Evolutionary conservation across 2,797 vertebrate genomes (phyloP).

Genomic region (Tapera naevia): DNA sequence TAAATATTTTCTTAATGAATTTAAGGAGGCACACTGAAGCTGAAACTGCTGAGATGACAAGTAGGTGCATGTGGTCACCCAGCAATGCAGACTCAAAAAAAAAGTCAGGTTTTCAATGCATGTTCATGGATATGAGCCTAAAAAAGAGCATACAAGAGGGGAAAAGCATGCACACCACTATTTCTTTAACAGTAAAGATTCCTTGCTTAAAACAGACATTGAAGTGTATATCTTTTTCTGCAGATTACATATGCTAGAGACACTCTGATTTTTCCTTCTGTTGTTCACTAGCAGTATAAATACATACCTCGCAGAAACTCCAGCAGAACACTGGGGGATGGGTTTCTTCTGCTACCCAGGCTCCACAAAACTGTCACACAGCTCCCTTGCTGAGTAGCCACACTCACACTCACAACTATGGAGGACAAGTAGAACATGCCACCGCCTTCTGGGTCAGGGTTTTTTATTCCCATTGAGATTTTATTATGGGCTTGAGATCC

Average conservation of each 20-base stretch:
- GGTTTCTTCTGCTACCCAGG: neutral
- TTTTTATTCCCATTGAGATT: slow-evolving; percentile 42
- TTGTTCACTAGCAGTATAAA: slow-evolving; percentile 35
- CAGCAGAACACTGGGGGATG: neutral
- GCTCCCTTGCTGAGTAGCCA: neutral
- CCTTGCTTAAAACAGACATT: neutral
- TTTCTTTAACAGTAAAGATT: neutral
- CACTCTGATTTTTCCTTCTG: slow-evolving; percentile 29
- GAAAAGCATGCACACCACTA: neutral
- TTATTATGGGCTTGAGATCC: slow-evolving; percentile 43
- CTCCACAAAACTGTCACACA: slow-evolving; percentile 2
- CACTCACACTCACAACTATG: neutral
- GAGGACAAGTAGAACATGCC: slow-evolving; percentile 24
- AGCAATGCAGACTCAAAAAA: neutral
- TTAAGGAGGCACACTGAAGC: neutral
- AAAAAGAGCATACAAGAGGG: neutral
- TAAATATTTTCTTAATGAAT: slow-evolving; percentile 56
- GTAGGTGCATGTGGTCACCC: slow-evolving; percentile 8
- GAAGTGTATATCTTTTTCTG: slow-evolving; percentile 39
- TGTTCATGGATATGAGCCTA: neutral
- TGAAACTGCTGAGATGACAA: slow-evolving; percentile 36
- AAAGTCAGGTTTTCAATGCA: neutral
- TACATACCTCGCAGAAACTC: neutral
- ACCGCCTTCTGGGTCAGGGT: slow-evolving; percentile 26
- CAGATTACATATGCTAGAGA: slow-evolving; percentile 28